Evolutionary conservation across 2,113 vertebrate species (phyloP).

Genomic region (Calyptommatus sinebrachiatus): DNA sequence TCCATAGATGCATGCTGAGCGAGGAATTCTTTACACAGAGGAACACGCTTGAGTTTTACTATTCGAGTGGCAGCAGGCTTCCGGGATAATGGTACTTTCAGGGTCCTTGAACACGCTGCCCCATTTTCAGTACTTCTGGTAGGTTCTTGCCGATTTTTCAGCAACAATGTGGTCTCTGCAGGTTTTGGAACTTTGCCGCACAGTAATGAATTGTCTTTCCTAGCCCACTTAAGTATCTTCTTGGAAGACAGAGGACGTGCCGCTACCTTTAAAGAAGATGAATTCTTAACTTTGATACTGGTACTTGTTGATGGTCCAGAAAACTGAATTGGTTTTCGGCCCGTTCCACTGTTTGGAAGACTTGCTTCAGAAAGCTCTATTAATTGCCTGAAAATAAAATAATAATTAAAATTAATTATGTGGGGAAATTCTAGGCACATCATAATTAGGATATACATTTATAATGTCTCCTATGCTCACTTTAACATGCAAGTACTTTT

Average conservation of each 20-base stretch:
- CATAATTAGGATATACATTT: not conserved
- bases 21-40: not conserved
- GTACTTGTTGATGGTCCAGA: conserved; percentile 73
- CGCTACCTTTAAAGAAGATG: conserved; percentile 54
- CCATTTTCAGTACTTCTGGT: conserved; percentile 9
- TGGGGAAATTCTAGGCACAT: conserved; percentile 3
- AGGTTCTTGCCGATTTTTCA: not conserved
- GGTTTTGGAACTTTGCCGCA: conserved; percentile 3
- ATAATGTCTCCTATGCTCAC: not conserved
- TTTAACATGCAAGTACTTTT: not conserved
- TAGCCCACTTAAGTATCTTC: conserved; percentile 1
- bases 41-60: conserved; percentile 69
- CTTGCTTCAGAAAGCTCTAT: conserved; percentile 26
- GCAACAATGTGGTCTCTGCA: accelerated
- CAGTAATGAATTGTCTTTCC: not conserved
- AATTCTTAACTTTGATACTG: conserved; percentile 71
- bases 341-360: conserved; percentile 37
- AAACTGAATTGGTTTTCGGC: conserved; percentile 66
- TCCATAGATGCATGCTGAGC: conserved; percentile 10
- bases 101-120: not conserved
- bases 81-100: conserved; percentile 6
- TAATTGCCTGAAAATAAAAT: conserved; percentile 61
- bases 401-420: not conserved
- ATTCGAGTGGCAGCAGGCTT: conserved; percentile 23
- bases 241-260: not conserved